phyloP scores from a whole-genome alignment of 2,797 vertebrate genomes.

The Cephalopachus bancanus region DNA sequence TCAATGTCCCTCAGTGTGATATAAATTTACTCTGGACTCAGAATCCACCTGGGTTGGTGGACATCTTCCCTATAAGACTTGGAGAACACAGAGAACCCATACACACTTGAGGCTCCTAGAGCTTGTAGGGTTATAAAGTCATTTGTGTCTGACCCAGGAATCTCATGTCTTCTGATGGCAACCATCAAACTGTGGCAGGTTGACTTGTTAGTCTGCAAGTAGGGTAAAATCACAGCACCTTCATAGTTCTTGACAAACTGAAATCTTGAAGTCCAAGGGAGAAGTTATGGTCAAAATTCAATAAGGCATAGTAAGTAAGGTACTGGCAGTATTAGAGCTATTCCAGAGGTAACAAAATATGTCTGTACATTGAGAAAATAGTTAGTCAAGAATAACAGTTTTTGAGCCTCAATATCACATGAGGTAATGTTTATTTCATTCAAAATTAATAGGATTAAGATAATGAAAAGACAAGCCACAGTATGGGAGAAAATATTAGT shows the following conservation, averaged over 20 bases:
- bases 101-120: not conserved
- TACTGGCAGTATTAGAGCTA: not conserved
- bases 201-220: conserved; percentile 8
- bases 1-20: not conserved
- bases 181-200: not conserved
- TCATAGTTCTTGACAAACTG: not conserved
- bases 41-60: not conserved
- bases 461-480: not conserved
- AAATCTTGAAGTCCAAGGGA: not conserved
- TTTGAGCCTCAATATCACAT: not conserved
- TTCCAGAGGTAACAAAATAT: conserved; percentile 11
- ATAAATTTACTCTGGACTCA: not conserved
- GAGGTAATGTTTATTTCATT: not conserved
- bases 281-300: not conserved
- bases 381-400: not conserved
- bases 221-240: not conserved
- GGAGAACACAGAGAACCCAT: not conserved
- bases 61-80: not conserved
- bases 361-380: not conserved
- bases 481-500: not conserved
- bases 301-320: not conserved
- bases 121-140: not conserved
- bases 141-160: not conserved
- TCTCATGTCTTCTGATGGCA: not conserved
- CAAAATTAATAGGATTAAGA: not conserved